Evolutionary conservation across 2,888 invertebrate species (phyloP).

Genomic region (Caenorhabditis panamensis): DNA sequence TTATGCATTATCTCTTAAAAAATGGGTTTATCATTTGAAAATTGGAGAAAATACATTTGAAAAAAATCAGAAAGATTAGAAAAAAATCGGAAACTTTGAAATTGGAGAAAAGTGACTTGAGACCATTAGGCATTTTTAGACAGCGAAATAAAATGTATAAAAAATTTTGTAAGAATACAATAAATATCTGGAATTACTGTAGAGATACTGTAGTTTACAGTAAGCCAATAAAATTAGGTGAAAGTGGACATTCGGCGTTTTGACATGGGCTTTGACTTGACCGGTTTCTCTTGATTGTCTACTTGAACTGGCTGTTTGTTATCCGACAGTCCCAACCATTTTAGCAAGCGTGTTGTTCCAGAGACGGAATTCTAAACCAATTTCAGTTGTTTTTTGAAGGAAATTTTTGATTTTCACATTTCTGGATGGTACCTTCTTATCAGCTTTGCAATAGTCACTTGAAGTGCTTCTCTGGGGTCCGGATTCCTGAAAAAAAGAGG

Average conservation of each 20-base stretch:
- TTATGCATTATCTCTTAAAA: too few relatives aligned
- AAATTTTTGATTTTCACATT: background rate
- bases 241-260: constrained; percentile 73
- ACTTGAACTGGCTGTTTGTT: constrained; percentile 42
- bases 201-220: background rate
- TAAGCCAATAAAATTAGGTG: constrained; percentile 31
- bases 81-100: too few relatives aligned
- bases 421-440: constrained; percentile 44
- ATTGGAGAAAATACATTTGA: too few relatives aligned
- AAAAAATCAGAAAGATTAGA: too few relatives aligned
- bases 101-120: too few relatives aligned
- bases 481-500: constrained; percentile 40
- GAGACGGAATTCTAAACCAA: constrained; percentile 57
- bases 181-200: background rate
- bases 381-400: too few relatives aligned
- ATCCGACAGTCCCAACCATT: constrained; percentile 71
- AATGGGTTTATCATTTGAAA: too few relatives aligned
- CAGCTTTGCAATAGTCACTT: constrained; percentile 63
- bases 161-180: constrained; percentile 1
- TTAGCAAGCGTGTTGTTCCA: constrained; percentile 62
- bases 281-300: constrained; percentile 43
- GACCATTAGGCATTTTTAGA: too few relatives aligned
- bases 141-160: too few relatives aligned
- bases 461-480: constrained; percentile 68
- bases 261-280: constrained; percentile 61